Evolutionary conservation across 2,888 invertebrate genomes (phyloP), one percentile per base, ranked within the genome.

Genomic region (Dynastes hyllus): DNA sequence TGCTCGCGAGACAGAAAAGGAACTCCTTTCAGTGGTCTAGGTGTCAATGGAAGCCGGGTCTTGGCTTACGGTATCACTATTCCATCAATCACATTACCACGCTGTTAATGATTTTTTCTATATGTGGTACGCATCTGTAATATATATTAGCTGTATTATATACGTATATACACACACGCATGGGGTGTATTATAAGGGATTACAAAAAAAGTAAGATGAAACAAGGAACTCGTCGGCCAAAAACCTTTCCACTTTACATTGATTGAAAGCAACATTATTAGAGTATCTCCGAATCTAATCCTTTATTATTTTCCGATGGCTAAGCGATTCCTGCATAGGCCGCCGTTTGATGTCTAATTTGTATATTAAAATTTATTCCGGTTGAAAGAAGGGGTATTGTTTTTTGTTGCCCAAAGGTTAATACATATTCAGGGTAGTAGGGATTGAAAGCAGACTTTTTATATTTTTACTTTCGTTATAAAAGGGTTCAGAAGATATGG

Each of bases 221-320:
- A 11, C 16, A 40, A 40, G 22, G 66, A 4, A 16, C 55, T 16
- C n/a, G 61, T 22, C 61, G 27, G 45, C 4, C 32, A 61, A 50
- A 45, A 75, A 75, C 58, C 73, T 45, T 45, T 75, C 73, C 73
- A 58, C 71, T 61, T 61, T 75, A 61, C 73, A 75, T 75, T 75
- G 73, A 75, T 75, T 61, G 73, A 75, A 75, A 75, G 73, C 58
- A 75, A 75, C 73, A 75, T 75, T 75, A 75, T 75, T 75, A 75
- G 63, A 61, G 73, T 75, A 75, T 75, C 73, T 75, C 45, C 29
- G 63, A 75, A 75, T 75, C 73, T 75, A 45, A 50, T 75, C 61
- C 73, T 45, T 75, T 63, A 61, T 75, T 75, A 75, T 75, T 75
- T 75, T 27, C 61, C 45, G 73, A 75, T 75, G 50, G 45, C 13